Evolutionary conservation across 2,113 vertebrate species (phyloP).

Genomic region (Lathamus discolor): DNA sequence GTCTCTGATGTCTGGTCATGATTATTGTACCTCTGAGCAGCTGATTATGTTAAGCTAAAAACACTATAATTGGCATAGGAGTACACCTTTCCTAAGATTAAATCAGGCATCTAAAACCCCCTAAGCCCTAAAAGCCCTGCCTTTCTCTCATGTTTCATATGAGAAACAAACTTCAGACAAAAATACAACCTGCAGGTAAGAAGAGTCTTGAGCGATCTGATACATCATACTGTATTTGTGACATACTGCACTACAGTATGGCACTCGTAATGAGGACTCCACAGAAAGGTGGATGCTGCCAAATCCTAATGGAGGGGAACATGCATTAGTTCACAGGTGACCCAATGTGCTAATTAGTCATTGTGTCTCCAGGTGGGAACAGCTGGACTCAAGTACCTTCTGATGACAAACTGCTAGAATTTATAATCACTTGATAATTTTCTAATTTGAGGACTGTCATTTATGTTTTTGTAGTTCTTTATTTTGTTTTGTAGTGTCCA

Average conservation of each 20-base stretch:
- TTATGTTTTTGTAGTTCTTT: background rate
- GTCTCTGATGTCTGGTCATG: background rate
- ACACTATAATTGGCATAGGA: background rate
- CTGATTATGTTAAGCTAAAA: background rate
- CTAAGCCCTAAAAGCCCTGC: background rate
- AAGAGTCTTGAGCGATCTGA: background rate
- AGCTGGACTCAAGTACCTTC: background rate
- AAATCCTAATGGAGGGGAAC: background rate
- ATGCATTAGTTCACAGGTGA: background rate
- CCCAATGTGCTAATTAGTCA: background rate
- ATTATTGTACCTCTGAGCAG: background rate
- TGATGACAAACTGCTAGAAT: background rate
- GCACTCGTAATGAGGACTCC: background rate
- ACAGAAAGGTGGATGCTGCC: background rate
- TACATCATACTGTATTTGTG: background rate
- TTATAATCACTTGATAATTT: background rate
- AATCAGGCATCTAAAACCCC: background rate
- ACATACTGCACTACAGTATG: background rate
- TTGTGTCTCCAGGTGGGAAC: rapidly evolving
- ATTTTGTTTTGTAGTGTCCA: background rate
- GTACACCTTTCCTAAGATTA: background rate
- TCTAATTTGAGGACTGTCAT: background rate
- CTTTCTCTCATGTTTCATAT: background rate
- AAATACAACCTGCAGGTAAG: background rate
- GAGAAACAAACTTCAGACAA: background rate